Evolutionary conservation across 2,113 vertebrate genomes (phyloP), one percentile per base, ranked within the genome.

Genomic region (Saimiri boliviensis): DNA sequence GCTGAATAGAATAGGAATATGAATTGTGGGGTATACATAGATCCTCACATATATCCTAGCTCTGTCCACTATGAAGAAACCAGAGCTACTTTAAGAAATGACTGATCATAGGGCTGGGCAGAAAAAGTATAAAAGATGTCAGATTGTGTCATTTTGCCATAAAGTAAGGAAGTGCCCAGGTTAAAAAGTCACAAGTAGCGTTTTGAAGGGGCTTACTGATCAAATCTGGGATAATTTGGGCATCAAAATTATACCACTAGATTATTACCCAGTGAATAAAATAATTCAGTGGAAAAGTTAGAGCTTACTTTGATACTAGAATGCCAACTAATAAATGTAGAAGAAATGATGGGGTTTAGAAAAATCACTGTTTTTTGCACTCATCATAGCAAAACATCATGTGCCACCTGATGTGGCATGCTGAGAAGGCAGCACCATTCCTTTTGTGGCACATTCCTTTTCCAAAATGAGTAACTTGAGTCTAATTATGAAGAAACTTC

Each of bases 41-140:
- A 63, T 17, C n/a, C n/a, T n/a, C 42, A 52, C 11, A 14, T 88
- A 42, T 81, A 86, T 95, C 63, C 45, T 56, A 81, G 25, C 13
- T 84, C 13, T 68, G 3, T 47, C 35, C 35, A 45, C n/a, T 95
- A 30, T 89, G 74, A 93, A 92, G 54, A 86, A 96, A 83, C 7
- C 8, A 86, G 80, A 89, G 42, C n/a, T 91, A 14, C 54, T 83
- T 86, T 66, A 97, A 82, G 60, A 95, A 82, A 52, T 86, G 91
- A 54, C 35, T 66, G 7, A 14, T 25, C 73, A 14, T 35, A 92
- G 35, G 58, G 32, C 91, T 96, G 40, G 54, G 35, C 32, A 74
- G 71, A 83, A 42, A 71, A 86, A 82, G 40, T 60, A 79, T 54
- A 47, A 70, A 66, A 90, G 52, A 54, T 70, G 47, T 20, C 42